Percentiles rank a stretch among this genome's conserved stretches.
phyloP scores from a whole-genome alignment of 1,140 invertebrate genomes.

The Hycleus phaleratus region DNA sequence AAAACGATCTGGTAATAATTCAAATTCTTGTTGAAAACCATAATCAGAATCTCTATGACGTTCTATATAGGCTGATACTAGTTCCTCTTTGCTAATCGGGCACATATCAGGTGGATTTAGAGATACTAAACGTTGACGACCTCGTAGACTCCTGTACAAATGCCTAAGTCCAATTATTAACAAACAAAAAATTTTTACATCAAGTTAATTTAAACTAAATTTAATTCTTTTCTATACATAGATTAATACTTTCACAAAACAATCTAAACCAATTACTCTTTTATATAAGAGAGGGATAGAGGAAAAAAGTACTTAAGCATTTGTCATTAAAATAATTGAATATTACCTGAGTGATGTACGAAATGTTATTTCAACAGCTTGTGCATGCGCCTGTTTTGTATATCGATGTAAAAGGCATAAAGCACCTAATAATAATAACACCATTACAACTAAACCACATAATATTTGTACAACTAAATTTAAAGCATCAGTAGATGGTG shows the following conservation, averaged over 20 bases:
- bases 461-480: constrained; percentile 45
- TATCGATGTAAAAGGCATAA: constrained; percentile 66
- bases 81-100: constrained; percentile 63
- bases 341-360: constrained; percentile 58
- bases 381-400: constrained; percentile 59
- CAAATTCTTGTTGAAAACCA: constrained; percentile 82
- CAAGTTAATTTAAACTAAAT: constrained; percentile 7
- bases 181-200: constrained; percentile 12
- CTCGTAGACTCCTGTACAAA: constrained; percentile 53
- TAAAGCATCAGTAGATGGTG: constrained; percentile 34
- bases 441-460: constrained; percentile 56
- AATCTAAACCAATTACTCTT: too few relatives aligned
- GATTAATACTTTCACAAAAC: neutral
- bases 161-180: constrained; percentile 40
- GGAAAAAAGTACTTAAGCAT: constrained; percentile 7
- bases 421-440: constrained; percentile 55
- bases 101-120: constrained; percentile 69
- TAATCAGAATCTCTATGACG: constrained; percentile 79
- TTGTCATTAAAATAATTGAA: constrained; percentile 15
- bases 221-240: neutral
- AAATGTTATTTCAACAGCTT: constrained; percentile 70
- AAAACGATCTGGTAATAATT: constrained; percentile 77
- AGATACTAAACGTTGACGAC: constrained; percentile 56
- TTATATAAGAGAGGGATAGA: too few relatives aligned
- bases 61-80: constrained; percentile 67